Evolutionary conservation across 2,797 vertebrate genomes (phyloP), one percentile per base, ranked within the genome.

Genomic region (Crocodylus rhombifer): DNA sequence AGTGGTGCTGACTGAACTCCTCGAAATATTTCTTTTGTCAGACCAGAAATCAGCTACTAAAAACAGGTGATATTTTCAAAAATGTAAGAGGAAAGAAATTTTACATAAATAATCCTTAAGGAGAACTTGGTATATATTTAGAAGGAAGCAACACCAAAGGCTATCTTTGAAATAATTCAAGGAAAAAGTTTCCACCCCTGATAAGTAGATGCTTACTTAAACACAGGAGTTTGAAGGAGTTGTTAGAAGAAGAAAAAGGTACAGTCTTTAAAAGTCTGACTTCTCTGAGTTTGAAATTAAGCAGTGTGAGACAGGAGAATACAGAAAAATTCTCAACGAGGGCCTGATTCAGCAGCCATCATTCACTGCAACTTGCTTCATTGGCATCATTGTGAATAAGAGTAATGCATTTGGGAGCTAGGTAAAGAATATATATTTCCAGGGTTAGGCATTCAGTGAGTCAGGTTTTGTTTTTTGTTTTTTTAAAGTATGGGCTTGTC

Each of bases 191-290:
- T 90, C 86, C 90, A 94, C 76, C 95, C 96, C 96, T n/a, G 97
- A 98, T 97, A 98, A 96, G 96, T 95, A 94, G 95, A 95, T 21
- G 1, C 95, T 95, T 97, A 93, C 95, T 92, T 74, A 91, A 92
- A 86, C 79, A 60, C 14, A 87, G 90, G 85, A 92, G 89, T 95
- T 97, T 93, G 95, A 89, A 61, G 90, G 82, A 98, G 93, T 98
- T 98, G 97, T 97, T 97, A 97, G 97, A 96, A 98, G 97, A 95
- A 96, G 98, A 98, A 98, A 42, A 51, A 98, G 95, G 95, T 87
- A 95, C 93, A 56, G 80, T 94, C 95, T 97, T 95, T 77, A 94
- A 96, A 96, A 98, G 88, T 33, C 90, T 94, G 93, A 95, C 95
- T 92, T 84, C 95, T 71, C 42, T 92, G 91, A 96, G 73, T 95